Base-by-base conservation (phyloP, 2,888 invertebrate genomes). In the Dugesia japonica region DNA sequence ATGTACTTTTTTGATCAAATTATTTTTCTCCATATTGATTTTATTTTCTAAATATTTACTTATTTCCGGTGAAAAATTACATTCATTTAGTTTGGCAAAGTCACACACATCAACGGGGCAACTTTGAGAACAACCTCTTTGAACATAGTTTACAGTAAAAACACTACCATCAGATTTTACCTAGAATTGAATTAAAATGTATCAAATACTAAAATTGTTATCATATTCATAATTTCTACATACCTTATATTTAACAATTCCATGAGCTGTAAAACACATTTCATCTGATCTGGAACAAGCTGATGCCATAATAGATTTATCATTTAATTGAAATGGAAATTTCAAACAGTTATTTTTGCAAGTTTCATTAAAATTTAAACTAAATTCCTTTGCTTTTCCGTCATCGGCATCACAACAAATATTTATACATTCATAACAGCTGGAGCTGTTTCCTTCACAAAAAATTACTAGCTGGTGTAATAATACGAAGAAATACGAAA, bases 31-130 rank as follows among this genome's bases (percentile, higher is more conserved):
- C 7, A 7, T 13, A 56, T 56, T 56, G n/a, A 56, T 56, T 56
- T n/a, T n/a, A 56, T 56, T 56, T 56, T 56, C 56, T n/a, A 56
- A n/a, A 56, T 56, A 56, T 56, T 56, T n/a, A 4, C 9, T 56
- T 20, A 56, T 1, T 56, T 56, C 56, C 7, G 56, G 56, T 4
- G 56, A 56, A 23, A 56, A 56, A 9, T 23, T 23, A n/a, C 56
- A 56, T 23, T 56, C 56, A 56, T n/a, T 23, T 20, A 56, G 7
- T 23, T 56, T 56, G 4, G 20, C 17, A 56, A 56, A 56, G 17
- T 56, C 56, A 56, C 56, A 56, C 1, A 56, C 56, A n/a, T n/a
- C 20, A n/a, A 56, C 56, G 17, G 56, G 56, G n/a, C 56, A 56
- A 23, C 56, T 56, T n/a, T n/a, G 20, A n/a, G 56, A 9, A 56